Evolutionary conservation across 1,140 invertebrate genomes (phyloP), one percentile per base, ranked within the genome.

Genomic region (Temnothorax longispinosus): DNA sequence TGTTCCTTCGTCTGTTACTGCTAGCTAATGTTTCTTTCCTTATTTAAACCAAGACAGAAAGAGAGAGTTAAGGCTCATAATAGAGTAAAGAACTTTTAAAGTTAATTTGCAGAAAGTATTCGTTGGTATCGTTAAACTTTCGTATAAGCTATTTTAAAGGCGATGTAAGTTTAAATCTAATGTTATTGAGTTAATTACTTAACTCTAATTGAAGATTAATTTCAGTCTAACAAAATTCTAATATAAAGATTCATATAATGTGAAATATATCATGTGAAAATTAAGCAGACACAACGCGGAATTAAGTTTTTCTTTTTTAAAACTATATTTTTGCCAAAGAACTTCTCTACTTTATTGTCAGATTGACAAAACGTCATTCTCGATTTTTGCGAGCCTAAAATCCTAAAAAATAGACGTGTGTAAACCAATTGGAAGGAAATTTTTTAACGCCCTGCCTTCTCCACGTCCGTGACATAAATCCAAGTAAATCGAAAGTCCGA

Each of bases 401-500:
- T 8, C 2, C 1, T 82, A 58, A 56, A 81, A 75, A 75, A 84
- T 75, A 8, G 8, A 75, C 5, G 5, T 21, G 18, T 21, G 18
- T 11, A 21, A 62, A 15, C 27, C 11, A 74, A 75, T 75, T 84
- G 41, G 41, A 74, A 74, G 62, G 13, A 47, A 84, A 84, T 84
- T 58, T 84, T 74, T 84, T 62, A 75, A 62, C 27, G 18, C 27
- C 0, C 32, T 58, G 7, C 13, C 32, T 75, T 62, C n/a, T 74
- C 21, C 56, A 64, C 11, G 80, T 69, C 35, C 15, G 41, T 69
- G 50, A 60, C 21, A 86, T 86, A 86, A 86, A 86, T 81, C 32
- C 52, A 50, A n/a, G 77, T 88, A 90, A 90, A 90, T 90, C 89
- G 80, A 54, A 81, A 65, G 35, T 56, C 52, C 54, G 64, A 90